Base-by-base conservation (phyloP, 2,888 invertebrate species). In the Xanthorhoe spadicearia region DNA sequence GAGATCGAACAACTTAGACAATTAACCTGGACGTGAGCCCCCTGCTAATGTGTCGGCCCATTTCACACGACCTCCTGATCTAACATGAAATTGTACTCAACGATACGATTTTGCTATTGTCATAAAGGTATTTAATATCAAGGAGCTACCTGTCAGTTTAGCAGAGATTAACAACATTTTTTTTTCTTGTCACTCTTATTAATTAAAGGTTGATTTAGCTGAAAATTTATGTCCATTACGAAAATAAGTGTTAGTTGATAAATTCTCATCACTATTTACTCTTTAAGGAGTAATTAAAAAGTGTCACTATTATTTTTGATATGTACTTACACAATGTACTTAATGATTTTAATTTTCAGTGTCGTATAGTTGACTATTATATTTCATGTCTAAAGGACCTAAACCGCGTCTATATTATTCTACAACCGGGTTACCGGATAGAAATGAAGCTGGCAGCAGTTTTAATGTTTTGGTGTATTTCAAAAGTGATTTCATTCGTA, bases 1-100 rank as follows among this genome's bases (percentile, higher is more conserved):
- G 51, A 46, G 23, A 56, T 56, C 43, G 56, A 46, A 46, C 56
- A 56, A 56, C 56, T 56, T 56, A 46, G 46, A n/a, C 56, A 56
- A 56, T 56, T 56, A 56, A 56, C 56, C 46, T 46, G 56, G 56
- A 56, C 56, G 56, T 56, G 56, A 15, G 46, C 46, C n/a, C 56
- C 23, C 56, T 46, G 46, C 5, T 46, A 46, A 56, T 56, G 56
- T 43, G 55, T 43, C 46, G 46, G 23, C 9, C 23, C 56, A 28
- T 15, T 46, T 23, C 23, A 56, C 23, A 49, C 23, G 32, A 17
- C n/a, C 57, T 32, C 2, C 17, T 23, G 23, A 28, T 15, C 52
- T 28, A 43, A 9, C 38, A 10, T 13, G n/a, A n/a, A n/a, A n/a
- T n/a, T n/a, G 38, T 43, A 43, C 13, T 43, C 38, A 43, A 43